Conservation (phyloP, 2,888 invertebrate genomes). For the Perithous albicinctus region DNA sequence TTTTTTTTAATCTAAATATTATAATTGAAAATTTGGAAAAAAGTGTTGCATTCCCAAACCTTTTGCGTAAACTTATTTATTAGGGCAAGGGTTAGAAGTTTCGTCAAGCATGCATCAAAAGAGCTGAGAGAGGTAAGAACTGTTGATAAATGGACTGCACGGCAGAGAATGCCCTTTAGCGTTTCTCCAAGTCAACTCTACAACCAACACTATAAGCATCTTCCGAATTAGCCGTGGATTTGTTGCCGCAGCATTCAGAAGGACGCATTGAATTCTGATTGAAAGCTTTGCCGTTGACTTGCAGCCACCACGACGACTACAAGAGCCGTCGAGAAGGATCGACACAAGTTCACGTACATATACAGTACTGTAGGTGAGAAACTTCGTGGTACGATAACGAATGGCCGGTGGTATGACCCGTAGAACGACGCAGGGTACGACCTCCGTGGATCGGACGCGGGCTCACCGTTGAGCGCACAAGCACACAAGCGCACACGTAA, state of each 20-base stretch:
- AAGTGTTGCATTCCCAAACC: conserved; percentile 18
- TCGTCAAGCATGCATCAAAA: conserved; percentile 10
- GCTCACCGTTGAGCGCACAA: conserved; percentile 33
- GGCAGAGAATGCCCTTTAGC: conserved; percentile 8
- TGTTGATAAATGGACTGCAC: not conserved
- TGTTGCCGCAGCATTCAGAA: not conserved
- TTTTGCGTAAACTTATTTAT: too few species aligned
- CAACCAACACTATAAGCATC: not conserved
- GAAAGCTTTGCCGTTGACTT: conserved; percentile 6
- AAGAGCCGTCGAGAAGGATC: not conserved
- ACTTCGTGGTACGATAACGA: conserved; percentile 79
- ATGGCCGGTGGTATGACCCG: conserved; percentile 75
- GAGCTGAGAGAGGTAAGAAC: not conserved
- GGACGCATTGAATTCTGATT: conserved; percentile 30
- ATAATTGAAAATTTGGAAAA: too few species aligned
- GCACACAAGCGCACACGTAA: conserved; percentile 17
- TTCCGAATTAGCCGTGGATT: conserved; percentile 8
- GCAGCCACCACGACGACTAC: not conserved
- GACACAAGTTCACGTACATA: conserved; percentile 1
- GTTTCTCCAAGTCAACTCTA: conserved; percentile 2
- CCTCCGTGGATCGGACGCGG: conserved; percentile 45
- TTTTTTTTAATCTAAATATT: too few species aligned
- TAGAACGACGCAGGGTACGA: conserved; percentile 59
- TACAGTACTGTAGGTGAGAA: conserved; percentile 64
- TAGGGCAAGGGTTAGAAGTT: too few species aligned